These are phyloP conservation scores for Xenopus laevis DNA, from an alignment of 2,113 vertebrate species.

Conservation along the genomic window DNA sequence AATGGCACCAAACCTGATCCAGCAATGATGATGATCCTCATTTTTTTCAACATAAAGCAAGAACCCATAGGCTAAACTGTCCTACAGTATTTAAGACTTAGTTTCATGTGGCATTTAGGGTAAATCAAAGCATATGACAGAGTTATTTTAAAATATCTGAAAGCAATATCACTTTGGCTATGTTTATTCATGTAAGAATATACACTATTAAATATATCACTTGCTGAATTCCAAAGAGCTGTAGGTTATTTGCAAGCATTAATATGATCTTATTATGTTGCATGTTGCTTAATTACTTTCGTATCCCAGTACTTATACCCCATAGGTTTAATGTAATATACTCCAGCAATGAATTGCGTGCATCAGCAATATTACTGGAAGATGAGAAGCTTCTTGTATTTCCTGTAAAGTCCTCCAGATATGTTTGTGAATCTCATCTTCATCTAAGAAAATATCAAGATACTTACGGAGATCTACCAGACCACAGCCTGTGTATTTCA, in stretches of 20 bases:
- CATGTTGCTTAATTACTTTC: constrained; percentile 13
- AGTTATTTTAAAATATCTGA: background rate
- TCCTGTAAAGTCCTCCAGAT: background rate
- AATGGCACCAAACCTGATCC: too few species aligned
- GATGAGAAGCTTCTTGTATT: constrained; percentile 40
- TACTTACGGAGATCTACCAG: too few species aligned
- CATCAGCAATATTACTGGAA: constrained; percentile 38
- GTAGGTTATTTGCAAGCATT: constrained; percentile 9
- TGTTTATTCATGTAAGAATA: constrained; percentile 16
- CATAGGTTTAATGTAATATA: constrained; percentile 20
- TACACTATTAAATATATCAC: constrained; percentile 1
- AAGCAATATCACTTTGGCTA: background rate
- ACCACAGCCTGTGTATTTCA: too few species aligned
- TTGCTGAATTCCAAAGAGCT: constrained; percentile 1
- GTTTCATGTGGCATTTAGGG: too few species aligned
- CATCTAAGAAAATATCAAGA: too few species aligned
- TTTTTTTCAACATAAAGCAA: too few species aligned
- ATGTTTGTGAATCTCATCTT: too few species aligned
- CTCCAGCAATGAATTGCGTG: background rate
- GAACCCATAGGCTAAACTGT: too few species aligned
- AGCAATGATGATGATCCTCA: too few species aligned
- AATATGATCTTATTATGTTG: background rate
- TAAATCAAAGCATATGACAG: background rate
- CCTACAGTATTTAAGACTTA: too few species aligned
- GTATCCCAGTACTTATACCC: constrained; percentile 7